phyloP scores from a whole-genome alignment of 2,797 vertebrate species.

The Typhlichthys subterraneus region DNA sequence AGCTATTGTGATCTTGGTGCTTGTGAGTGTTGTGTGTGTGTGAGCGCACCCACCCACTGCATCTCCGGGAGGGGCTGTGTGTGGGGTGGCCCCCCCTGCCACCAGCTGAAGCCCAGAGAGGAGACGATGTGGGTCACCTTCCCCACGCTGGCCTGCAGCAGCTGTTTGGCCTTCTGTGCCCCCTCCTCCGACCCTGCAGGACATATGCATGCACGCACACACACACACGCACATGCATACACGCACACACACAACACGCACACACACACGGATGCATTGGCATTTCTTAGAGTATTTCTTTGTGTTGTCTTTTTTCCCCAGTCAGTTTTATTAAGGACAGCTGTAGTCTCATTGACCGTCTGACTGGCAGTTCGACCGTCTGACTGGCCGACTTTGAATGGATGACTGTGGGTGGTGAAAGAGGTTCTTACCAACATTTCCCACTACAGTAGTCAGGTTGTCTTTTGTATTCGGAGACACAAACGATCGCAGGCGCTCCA shows the following conservation, averaged over 20 bases:
- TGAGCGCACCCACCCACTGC: constrained; percentile 70
- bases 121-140: constrained; percentile 84
- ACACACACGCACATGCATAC: too few relatives aligned
- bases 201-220: too few relatives aligned
- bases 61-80: constrained; percentile 83
- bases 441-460: constrained; percentile 79
- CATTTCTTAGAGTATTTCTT: too few relatives aligned
- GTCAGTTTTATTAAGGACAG: too few relatives aligned
- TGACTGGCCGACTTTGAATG: neutral
- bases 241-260: too few relatives aligned
- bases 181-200: constrained; percentile 80
- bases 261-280: too few relatives aligned
- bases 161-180: constrained; percentile 73
- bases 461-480: constrained; percentile 70
- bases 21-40: neutral
- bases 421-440: constrained; percentile 79
- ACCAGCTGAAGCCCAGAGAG: constrained; percentile 86
- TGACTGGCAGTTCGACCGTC: too few relatives aligned
- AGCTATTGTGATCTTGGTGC: neutral
- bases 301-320: too few relatives aligned
- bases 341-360: too few relatives aligned
- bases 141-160: constrained; percentile 73
- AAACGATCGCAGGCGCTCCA: constrained; percentile 77
- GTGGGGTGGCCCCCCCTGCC: constrained; percentile 84
- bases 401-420: neutral